Base-by-base conservation (phyloP, 2,797 vertebrate genomes). In the Bradypodion ventrale region DNA sequence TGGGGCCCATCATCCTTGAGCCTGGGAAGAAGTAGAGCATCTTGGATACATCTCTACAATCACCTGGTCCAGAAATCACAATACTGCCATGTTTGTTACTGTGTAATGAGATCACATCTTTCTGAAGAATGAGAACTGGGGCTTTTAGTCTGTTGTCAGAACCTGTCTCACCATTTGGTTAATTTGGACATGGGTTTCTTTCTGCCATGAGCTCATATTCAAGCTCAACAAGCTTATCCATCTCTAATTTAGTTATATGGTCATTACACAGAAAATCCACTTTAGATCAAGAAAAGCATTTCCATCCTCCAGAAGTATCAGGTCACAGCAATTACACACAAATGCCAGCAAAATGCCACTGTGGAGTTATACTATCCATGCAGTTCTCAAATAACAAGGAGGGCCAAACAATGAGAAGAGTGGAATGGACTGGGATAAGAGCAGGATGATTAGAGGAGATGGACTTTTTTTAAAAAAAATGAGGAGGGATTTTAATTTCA, bases 241-340 rank as follows among this genome's bases (percentile, higher is more conserved):
- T 86, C 60, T 85, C 84, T 90, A 92, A 92, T 90, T 90, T 77
- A 92, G 83, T 93, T 88, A 90, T 59, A 84, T 90, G 80, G 83
- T 84, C 85, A 68, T 91, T 85, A 87, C 63, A 69, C 23, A 77
- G 82, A 90, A 88, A 87, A 86, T 89, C 82, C 19, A n/a, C 81
- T 92, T 92, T 73, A 56, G 84, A 93, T 84, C 90, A 91, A 90
- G 88, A 25, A 76, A 77, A 83, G 25, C 2, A 60, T 87, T 92
- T 90, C 91, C 75, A 32, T 87, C 83, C 37, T 89, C 63, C 69
- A 75, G 88, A 91, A 88, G 69, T 87, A 84, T 89, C 83, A 88
- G 73, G 81, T 90, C 92, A 87, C 85, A 89, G 87, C 52, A 89
- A 92, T 92, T 90, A 89, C 0, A 0, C 78, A 65, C 10, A 85